Base-by-base conservation (phyloP, 1,140 invertebrate species). In the Stratiolaelaps scimitus region DNA sequence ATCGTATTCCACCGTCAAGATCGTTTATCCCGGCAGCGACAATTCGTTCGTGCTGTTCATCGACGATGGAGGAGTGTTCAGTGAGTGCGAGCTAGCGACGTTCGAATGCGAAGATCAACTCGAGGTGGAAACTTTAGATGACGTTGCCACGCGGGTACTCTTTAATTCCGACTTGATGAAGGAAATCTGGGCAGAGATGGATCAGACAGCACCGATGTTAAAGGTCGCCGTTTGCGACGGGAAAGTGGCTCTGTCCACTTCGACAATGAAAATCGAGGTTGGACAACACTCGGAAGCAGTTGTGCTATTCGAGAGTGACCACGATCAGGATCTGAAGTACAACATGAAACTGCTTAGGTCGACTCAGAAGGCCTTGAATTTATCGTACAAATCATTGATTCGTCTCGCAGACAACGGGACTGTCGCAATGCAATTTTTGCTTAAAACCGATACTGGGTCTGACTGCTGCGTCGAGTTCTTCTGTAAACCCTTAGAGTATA, bases 161-260 rank as follows among this genome's bases (percentile, higher is more conserved):
- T 60, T 60, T 23, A 29, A 26, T 15, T 60, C 53, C 20, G 53
- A 60, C 15, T 34, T 60, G 13, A 15, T 60, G 4, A 60, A 60
- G 34, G 53, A 60, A 34, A 60, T 60, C 2, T 60, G 53, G 53
- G 53, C 53, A 17, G 53, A 60, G 34, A 60, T 60, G 53, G 53
- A 60, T 60, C 53, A 60, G 2, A 60, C 53, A 5, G 53, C 53
- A 19, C 26, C 53, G 53, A 60, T 60, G 23, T 23, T 60, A 15
- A 60, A 60, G 23, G 13, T 60, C 4, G 15, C 26, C 17, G 26
- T 60, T 26, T 17, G 26, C 15, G 26, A 34, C 23, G 53, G 26
- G 10, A 60, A 60, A 26, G 53, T 60, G 15, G 17, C 53, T 1
- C 20, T 60, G 17, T 26, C 53, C 53, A 60, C 53, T 34, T 15